phyloP scores from a whole-genome alignment of 1,140 invertebrate species.

The Phymorhynchus buccinoides region DNA sequence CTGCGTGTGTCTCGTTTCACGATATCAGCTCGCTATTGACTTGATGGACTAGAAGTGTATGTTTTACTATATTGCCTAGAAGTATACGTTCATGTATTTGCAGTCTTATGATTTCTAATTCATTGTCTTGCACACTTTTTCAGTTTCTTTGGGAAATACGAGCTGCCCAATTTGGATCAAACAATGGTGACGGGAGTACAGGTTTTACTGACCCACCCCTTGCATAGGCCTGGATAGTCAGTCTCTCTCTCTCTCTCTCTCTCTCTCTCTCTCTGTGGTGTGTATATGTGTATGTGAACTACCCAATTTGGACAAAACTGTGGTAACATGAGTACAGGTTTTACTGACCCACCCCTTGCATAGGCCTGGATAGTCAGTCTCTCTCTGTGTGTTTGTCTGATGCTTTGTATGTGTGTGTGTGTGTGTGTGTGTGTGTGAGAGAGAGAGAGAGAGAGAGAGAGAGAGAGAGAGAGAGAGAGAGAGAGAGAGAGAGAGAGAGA shows the following conservation, averaged over 20 bases:
- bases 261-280: neutral
- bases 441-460: neutral
- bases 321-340: conserved; percentile 26
- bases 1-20: neutral
- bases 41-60: too few species aligned
- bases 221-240: conserved; percentile 44
- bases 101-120: too few species aligned
- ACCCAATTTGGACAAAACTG: conserved; percentile 23
- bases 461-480: too few species aligned
- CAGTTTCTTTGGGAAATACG: conserved; percentile 76
- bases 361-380: conserved; percentile 12
- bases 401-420: neutral
- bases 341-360: conserved; percentile 39
- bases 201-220: conserved; percentile 33
- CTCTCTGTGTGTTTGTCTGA: neutral
- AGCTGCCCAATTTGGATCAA: conserved; percentile 41
- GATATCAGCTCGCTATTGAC: too few species aligned
- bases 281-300: conserved; percentile 22
- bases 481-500: too few species aligned
- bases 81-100: neutral
- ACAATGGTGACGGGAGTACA: conserved; percentile 4
- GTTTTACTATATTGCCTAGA: neutral
- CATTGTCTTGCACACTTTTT: conserved; percentile 97
- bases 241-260: neutral
- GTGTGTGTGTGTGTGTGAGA: neutral